phyloP scores from a whole-genome alignment of 2,113 vertebrate genomes.

The Etheostoma cragini region DNA sequence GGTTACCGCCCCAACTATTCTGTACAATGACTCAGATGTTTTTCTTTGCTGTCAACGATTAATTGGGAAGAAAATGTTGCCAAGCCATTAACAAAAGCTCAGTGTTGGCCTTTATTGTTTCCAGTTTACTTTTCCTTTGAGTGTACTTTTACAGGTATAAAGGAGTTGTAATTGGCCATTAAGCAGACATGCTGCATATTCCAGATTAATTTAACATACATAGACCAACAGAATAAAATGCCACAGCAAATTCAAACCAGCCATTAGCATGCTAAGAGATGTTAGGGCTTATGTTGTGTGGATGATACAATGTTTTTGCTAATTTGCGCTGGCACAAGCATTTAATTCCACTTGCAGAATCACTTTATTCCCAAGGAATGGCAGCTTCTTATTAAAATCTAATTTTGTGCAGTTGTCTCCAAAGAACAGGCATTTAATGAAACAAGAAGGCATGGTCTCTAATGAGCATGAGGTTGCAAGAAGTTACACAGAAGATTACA shows the following conservation, averaged over 20 bases:
- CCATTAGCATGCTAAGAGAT: slow-evolving; percentile 73
- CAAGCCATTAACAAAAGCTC: slow-evolving; percentile 43
- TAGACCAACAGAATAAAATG: slow-evolving; percentile 59
- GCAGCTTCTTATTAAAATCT: slow-evolving; percentile 74
- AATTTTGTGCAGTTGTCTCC: slow-evolving; percentile 65
- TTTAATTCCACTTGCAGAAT: slow-evolving; percentile 57
- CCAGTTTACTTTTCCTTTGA: slow-evolving; percentile 58
- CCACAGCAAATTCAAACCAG: slow-evolving; percentile 53
- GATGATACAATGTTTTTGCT: slow-evolving; percentile 60
- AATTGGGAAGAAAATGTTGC: slow-evolving; percentile 38
- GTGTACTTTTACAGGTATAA: slow-evolving; percentile 66
- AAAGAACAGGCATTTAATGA: slow-evolving; percentile 74
- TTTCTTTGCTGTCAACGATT: slow-evolving; percentile 39
- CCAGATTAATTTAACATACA: slow-evolving; percentile 61
- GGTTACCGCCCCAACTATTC: not conserved
- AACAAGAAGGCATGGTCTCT: slow-evolving; percentile 54
- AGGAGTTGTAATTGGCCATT: slow-evolving; percentile 73
- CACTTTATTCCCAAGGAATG: slow-evolving; percentile 62
- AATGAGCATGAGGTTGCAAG: slow-evolving; percentile 61
- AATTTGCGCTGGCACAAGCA: slow-evolving; percentile 70
- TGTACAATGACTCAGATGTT: slow-evolving; percentile 26
- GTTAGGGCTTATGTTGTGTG: slow-evolving; percentile 55
- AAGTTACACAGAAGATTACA: slow-evolving; percentile 41
- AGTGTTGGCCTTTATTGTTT: slow-evolving; percentile 47
- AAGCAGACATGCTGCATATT: slow-evolving; percentile 51